Percentiles rank a stretch among this genome's conserved stretches.
Conservation (phyloP, 2,113 vertebrate genomes). For the Mesitornis unicolor region DNA sequence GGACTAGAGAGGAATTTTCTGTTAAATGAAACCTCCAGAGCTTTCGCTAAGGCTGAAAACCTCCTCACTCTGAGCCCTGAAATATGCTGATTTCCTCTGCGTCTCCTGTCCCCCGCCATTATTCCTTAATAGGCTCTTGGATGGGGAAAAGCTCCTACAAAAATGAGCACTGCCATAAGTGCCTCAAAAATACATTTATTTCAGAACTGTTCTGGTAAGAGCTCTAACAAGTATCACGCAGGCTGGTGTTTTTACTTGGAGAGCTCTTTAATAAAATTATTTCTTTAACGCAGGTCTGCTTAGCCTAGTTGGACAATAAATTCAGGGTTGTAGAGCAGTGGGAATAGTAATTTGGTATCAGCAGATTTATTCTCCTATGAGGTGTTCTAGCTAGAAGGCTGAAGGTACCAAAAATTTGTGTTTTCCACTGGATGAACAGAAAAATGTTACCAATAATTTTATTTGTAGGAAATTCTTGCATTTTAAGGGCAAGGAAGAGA, state of each 20-base stretch:
- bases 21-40: constrained; percentile 2
- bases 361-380: not conserved
- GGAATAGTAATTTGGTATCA: not conserved
- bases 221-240: not conserved
- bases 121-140: not conserved
- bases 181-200: not conserved
- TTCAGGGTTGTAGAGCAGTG: not conserved
- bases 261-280: not conserved
- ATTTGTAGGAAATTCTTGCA: not conserved
- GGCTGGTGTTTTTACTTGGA: not conserved
- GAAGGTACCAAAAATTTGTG: not conserved
- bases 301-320: not conserved
- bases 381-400: not conserved
- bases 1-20: not conserved
- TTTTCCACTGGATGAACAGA: not conserved
- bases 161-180: not conserved
- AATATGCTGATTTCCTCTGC: not conserved
- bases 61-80: not conserved
- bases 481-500: not conserved
- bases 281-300: not conserved
- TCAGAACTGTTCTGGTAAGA: not conserved
- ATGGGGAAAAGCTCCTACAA: not conserved
- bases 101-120: not conserved
- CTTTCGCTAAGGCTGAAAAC: not conserved
- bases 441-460: not conserved